Conservation (phyloP, 2,113 vertebrate species). For the Mus spicilegus region DNA sequence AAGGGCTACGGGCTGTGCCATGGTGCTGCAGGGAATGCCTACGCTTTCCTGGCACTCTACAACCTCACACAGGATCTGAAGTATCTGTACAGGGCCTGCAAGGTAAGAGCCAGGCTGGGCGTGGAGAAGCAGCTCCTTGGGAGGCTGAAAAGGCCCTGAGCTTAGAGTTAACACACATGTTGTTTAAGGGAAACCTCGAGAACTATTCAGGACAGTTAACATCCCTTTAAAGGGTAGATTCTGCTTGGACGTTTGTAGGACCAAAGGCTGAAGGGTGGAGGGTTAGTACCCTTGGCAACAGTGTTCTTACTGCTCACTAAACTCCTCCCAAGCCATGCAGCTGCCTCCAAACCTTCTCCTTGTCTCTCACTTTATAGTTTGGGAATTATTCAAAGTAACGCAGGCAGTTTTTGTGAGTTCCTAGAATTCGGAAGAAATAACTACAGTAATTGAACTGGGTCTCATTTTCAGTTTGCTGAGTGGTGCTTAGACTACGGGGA, state of each 20-base stretch:
- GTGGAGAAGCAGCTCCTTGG: neutral
- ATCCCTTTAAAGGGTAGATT: neutral
- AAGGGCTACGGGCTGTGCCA: slow-evolving; percentile 98
- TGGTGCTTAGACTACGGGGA: slow-evolving; percentile 98
- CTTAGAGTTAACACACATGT: neutral
- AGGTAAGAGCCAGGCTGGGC: slow-evolving; percentile 86
- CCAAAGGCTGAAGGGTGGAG: neutral
- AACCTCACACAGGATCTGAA: slow-evolving; percentile 92
- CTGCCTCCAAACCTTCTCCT: neutral
- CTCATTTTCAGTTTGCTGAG: slow-evolving; percentile 93
- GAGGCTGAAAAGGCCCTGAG: neutral
- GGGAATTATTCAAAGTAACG: neutral
- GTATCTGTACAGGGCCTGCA: slow-evolving; percentile 96
- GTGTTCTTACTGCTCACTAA: neutral
- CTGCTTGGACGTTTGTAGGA: neutral
- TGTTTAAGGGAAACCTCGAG: slow-evolving; percentile 34
- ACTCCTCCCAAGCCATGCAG: neutral
- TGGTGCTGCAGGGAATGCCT: slow-evolving; percentile 95
- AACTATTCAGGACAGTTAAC: neutral
- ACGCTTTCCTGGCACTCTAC: slow-evolving; percentile 93
- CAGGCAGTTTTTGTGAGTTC: neutral
- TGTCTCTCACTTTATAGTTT: neutral
- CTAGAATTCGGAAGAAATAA: neutral
- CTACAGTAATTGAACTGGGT: neutral
- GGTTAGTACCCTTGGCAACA: neutral